Base-by-base conservation (phyloP, 2,113 vertebrate genomes). In the Azemiops feae region DNA sequence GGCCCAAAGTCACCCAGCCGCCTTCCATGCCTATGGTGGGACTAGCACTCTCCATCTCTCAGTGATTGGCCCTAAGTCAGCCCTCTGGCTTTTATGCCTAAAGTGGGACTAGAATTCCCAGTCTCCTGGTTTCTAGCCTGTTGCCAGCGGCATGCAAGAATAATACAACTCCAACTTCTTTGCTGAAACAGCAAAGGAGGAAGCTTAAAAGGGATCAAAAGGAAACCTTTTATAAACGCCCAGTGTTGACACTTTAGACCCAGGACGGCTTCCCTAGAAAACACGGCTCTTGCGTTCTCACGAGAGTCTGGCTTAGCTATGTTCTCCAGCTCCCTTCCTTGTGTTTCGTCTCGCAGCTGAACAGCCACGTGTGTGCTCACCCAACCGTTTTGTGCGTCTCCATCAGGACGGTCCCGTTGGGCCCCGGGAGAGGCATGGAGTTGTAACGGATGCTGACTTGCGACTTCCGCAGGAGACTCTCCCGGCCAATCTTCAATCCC, bases 391-490 rank as follows among this genome's bases (percentile, higher is more conserved):
- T 99, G 97, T 99, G 99, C 0, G 99, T 99, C 97, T 99, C 99
- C 99, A 99, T 99, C 87, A 99, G 95, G 58, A 99, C 98, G 11
- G 99, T 99, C 90, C 99, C 99, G 0, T 99, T 99, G 57, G 98
- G 96, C 47, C 99, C 99, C 0, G 99, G 99, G 43, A 99, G 98
- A 1, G 99, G 99, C 99, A 99, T 99, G 94, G 99, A 99, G 97
- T 99, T 99, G 96, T 99, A 99, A 92, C 99, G 99, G 91, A 99
- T 99, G 96, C 98, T 99, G 96, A 99, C 99, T 94, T 99, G 99
- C 87, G 98, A 99, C 95, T 99, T 99, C 0, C 99, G 98, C 86
- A 99, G 98, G 94, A 99, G 97, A 91, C 97, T 95, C 95, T 99
- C 99, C 0, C 99, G 98, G 20, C 98, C 98, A 20, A 99, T 99